Conservation (phyloP, 1,140 invertebrate species). For the Eciton burchellii region DNA sequence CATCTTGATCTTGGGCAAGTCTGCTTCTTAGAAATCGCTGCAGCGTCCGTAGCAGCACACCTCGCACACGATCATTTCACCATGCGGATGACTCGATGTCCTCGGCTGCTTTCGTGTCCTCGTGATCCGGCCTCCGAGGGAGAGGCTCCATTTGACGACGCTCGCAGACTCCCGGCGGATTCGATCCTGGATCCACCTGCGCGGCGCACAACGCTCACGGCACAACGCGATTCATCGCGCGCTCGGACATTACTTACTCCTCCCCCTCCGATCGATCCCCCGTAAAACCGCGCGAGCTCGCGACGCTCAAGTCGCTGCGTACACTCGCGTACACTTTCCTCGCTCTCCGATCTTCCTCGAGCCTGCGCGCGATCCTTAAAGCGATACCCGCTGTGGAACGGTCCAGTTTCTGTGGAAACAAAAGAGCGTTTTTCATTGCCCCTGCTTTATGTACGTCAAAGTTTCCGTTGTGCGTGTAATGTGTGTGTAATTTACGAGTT, state of each 20-base stretch:
- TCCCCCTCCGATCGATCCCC: constrained; percentile 13
- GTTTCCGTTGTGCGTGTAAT: too few species aligned
- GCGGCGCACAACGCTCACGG: constrained; percentile 60
- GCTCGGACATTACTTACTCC: constrained; percentile 25
- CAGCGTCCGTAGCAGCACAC: constrained; percentile 57
- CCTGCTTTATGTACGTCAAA: background rate
- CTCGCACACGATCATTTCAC: constrained; percentile 78
- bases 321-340: constrained; percentile 24
- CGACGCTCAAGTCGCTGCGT: constrained; percentile 8
- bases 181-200: constrained; percentile 40
- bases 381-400: background rate
- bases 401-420: constrained; percentile 1
- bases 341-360: background rate
- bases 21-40: constrained; percentile 68
- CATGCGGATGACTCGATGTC: constrained; percentile 60
- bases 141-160: constrained; percentile 55
- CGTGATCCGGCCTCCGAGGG: constrained; percentile 51
- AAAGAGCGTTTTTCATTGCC: constrained; percentile 18
- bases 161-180: constrained; percentile 17
- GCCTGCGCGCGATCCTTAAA: background rate
- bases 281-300: background rate
- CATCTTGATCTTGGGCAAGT: constrained; percentile 83
- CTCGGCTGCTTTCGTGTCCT: constrained; percentile 56
- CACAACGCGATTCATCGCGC: constrained; percentile 66
- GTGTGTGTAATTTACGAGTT: too few species aligned